Evolutionary conservation across 2,797 vertebrate species (phyloP).

Genomic region (Acrossocheilus wenchowensis): DNA sequence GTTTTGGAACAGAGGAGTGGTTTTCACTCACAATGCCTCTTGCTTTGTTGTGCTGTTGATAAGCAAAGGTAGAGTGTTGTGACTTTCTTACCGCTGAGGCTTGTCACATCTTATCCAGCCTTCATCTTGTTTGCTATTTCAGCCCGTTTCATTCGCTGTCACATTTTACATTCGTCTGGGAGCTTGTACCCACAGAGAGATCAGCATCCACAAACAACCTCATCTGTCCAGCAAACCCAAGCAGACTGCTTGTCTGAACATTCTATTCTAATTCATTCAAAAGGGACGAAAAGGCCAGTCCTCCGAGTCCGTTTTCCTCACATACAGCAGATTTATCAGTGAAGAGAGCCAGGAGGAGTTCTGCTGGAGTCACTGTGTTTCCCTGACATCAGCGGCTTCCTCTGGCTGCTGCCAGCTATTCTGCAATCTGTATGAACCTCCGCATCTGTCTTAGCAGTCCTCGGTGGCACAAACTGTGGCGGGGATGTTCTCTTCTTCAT

Average conservation of each 20-base stretch:
- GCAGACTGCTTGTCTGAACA: constrained; percentile 51
- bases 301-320: constrained; percentile 33
- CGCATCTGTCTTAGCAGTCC: constrained; percentile 36
- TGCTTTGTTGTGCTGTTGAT: constrained; percentile 15
- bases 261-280: constrained; percentile 48
- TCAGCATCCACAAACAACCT: constrained; percentile 37
- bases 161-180: constrained; percentile 52
- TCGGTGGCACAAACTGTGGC: constrained; percentile 40
- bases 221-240: constrained; percentile 49
- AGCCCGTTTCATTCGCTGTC: constrained; percentile 50
- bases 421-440: constrained; percentile 36
- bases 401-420: constrained; percentile 41
- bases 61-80: constrained; percentile 32
- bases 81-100: constrained; percentile 29
- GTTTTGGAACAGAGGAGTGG: neutral
- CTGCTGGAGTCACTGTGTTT: constrained; percentile 41
- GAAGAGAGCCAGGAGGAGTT: constrained; percentile 51
- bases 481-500: constrained; percentile 34
- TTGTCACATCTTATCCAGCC: constrained; percentile 51
- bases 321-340: constrained; percentile 56
- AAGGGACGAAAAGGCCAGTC: constrained; percentile 48
- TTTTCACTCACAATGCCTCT: neutral
- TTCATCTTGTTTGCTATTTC: constrained; percentile 54
- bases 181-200: constrained; percentile 36
- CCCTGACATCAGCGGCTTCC: constrained; percentile 52